Percentiles rank a stretch among this genome's conserved stretches.
Evolutionary conservation across 2,888 invertebrate species (phyloP).

Genomic region (Rhimphoctona megacephalus): DNA sequence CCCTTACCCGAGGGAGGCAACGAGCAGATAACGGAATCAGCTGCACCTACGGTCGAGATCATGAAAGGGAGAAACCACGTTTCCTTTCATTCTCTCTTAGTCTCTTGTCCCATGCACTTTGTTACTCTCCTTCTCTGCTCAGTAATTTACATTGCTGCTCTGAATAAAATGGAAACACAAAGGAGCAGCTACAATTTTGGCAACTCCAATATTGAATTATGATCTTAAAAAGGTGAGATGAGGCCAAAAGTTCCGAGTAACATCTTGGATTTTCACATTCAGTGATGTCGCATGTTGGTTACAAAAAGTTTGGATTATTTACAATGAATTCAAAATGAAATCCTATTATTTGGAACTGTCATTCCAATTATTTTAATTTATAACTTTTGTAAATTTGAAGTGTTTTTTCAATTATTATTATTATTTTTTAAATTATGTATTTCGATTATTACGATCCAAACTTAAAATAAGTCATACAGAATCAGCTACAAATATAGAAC

Average conservation of each 20-base stretch:
- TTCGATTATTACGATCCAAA: too few species aligned
- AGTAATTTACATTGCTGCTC: conserved; percentile 46
- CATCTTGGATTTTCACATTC: neutral
- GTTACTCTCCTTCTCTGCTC: conserved; percentile 37
- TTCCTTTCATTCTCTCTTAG: conserved; percentile 17
- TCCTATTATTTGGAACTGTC: neutral
- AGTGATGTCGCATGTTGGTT: conserved; percentile 19
- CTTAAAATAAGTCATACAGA: too few species aligned
- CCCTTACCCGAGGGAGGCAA: conserved; percentile 59
- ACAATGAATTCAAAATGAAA: too few species aligned
- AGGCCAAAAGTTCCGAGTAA: neutral
- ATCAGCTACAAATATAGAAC: neutral
- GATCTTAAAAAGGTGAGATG: neutral
- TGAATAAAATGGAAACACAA: neutral
- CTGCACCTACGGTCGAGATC: conserved; percentile 62
- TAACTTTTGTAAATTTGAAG: too few species aligned
- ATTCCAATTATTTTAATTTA: too few species aligned
- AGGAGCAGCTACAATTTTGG: neutral
- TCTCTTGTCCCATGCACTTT: conserved; percentile 10
- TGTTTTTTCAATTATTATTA: too few species aligned
- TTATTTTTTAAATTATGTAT: too few species aligned
- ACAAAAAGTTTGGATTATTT: conserved; percentile 28
- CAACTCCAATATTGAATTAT: neutral
- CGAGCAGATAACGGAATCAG: conserved; percentile 72
- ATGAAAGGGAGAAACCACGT: conserved; percentile 21